Conservation (phyloP, 1,140 invertebrate species). For the Drosophila simulans region DNA sequence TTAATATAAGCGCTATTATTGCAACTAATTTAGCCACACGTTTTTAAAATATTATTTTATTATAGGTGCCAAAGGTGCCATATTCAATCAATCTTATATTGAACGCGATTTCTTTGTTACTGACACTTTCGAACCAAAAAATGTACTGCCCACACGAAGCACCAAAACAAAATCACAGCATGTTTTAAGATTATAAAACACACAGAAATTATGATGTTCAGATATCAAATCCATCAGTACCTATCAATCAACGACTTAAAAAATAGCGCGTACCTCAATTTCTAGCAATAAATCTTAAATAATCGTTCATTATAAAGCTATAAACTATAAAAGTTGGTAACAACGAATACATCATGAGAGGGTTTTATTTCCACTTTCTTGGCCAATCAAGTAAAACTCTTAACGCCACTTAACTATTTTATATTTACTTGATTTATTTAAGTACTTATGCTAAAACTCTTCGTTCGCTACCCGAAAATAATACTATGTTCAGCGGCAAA, state of each 20-base stretch:
- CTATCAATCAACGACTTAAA: slow-evolving; percentile 10
- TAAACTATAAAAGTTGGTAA: not conserved
- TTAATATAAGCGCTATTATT: not conserved
- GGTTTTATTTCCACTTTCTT: not conserved
- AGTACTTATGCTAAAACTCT: slow-evolving; percentile 55
- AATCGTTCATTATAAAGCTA: too few relatives aligned
- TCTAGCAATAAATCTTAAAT: not conserved
- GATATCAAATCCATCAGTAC: slow-evolving; percentile 17
- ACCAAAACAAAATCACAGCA: slow-evolving; percentile 17
- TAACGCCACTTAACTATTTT: not conserved
- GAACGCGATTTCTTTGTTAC: not conserved
- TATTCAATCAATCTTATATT: slow-evolving; percentile 6
- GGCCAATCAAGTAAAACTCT: not conserved
- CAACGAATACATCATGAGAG: not conserved
- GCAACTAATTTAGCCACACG: too few relatives aligned
- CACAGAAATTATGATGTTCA: slow-evolving; percentile 21
- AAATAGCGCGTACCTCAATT: slow-evolving; percentile 18
- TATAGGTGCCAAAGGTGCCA: not conserved
- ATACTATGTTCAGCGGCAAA: slow-evolving; percentile 66
- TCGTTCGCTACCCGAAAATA: slow-evolving; percentile 44
- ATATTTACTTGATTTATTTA: slow-evolving; percentile 51
- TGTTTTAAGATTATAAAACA: not conserved
- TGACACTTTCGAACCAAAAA: slow-evolving; percentile 5
- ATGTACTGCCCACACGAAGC: slow-evolving; percentile 21
- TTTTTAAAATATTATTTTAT: not conserved